phyloP scores from a whole-genome alignment of 2,113 vertebrate genomes.

The Hypomesus transpacificus region DNA sequence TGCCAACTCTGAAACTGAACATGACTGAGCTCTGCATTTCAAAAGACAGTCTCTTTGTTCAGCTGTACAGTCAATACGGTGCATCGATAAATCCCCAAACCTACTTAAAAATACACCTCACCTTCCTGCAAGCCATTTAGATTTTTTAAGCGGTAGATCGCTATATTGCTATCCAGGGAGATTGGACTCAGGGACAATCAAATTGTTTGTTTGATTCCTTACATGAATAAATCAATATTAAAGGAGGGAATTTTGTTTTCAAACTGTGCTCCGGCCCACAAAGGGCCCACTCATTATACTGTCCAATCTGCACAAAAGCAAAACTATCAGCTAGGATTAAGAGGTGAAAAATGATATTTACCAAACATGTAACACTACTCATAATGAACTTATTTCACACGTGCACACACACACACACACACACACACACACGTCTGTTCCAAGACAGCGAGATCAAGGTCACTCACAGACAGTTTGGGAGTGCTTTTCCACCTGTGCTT shows the following conservation, averaged over 20 bases:
- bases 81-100: slow-evolving; percentile 19
- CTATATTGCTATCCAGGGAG: slow-evolving; percentile 10
- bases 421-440: background rate
- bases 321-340: background rate
- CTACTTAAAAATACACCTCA: slow-evolving; percentile 22
- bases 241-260: no score
- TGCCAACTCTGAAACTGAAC: background rate
- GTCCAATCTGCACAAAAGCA: background rate
- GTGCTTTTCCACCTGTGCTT: slow-evolving; percentile 62
- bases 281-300: no score
- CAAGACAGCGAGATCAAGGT: slow-evolving; percentile 14
- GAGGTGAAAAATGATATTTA: slow-evolving; percentile 10
- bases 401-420: slow-evolving; percentile 14
- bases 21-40: background rate
- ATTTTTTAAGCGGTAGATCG: slow-evolving; percentile 27
- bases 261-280: no score
- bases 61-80: background rate
- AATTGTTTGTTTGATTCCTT: no score
- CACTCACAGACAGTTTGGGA: slow-evolving; percentile 35
- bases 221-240: no score
- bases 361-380: slow-evolving; percentile 38
- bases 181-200: slow-evolving; percentile 11
- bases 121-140: slow-evolving; percentile 18
- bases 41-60: slow-evolving; percentile 7
- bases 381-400: background rate